Evolutionary conservation across 2,888 invertebrate genomes (phyloP).

Genomic region (Nemoura dubitans): DNA sequence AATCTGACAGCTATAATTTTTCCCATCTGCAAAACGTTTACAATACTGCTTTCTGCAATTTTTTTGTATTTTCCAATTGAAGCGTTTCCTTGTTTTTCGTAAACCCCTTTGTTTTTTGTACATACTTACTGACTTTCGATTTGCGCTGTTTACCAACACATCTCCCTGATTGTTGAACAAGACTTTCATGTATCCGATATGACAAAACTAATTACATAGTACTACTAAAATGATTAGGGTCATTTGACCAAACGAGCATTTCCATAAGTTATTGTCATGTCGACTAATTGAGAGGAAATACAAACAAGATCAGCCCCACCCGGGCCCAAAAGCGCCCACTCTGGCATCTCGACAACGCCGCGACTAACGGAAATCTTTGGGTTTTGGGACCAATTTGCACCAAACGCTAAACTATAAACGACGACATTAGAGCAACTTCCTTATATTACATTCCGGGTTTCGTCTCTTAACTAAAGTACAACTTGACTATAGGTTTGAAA

Average conservation of each 20-base stretch:
- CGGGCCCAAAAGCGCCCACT: not conserved
- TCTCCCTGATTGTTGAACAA: too few species aligned
- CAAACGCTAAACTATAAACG: not conserved
- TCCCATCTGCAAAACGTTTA: not conserved
- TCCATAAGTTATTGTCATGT: not conserved
- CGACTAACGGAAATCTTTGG: not conserved
- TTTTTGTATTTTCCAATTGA: too few species aligned
- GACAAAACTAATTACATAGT: not conserved
- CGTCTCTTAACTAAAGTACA: not conserved
- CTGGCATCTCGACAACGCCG: not conserved
- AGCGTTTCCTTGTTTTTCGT: not conserved
- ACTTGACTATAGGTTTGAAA: not conserved
- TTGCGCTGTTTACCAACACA: too few species aligned
- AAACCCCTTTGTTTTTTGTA: not conserved
- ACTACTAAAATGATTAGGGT: not conserved
- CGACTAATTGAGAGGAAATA: slow-evolving; percentile 15
- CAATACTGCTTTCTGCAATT: too few species aligned
- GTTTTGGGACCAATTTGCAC: not conserved
- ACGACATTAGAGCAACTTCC: not conserved
- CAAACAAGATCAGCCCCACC: not conserved
- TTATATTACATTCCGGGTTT: not conserved
- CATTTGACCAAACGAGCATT: not conserved
- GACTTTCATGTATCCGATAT: not conserved
- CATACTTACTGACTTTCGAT: not conserved
- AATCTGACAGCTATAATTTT: too few species aligned